Percentiles rank a stretch among this genome's conserved stretches.
Conservation (phyloP, 1,140 invertebrate genomes). For the Trypoxylus dichotomus region DNA sequence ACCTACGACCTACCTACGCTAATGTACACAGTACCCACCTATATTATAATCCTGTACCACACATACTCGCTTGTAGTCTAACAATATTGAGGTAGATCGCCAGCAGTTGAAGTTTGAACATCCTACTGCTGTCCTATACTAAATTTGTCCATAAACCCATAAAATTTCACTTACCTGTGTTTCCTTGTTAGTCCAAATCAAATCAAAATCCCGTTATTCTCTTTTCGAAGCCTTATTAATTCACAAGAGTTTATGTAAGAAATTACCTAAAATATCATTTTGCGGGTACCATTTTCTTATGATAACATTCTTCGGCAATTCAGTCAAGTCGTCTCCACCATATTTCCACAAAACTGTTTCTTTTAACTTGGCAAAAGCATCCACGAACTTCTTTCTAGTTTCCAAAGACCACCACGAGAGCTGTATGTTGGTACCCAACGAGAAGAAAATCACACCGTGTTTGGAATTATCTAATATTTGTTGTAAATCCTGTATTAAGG, state of each 20-base stretch:
- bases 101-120: no score
- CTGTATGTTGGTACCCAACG: constrained; percentile 64
- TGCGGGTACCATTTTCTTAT: constrained; percentile 66
- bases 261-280: constrained; percentile 52
- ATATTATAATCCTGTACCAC: no score
- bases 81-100: no score
- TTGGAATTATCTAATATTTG: constrained; percentile 60
- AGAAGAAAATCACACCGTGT: constrained; percentile 70
- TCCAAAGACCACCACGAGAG: constrained; percentile 53
- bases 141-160: no score
- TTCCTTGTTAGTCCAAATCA: no score
- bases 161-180: no score
- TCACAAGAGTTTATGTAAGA: neutral
- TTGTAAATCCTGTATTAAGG: constrained; percentile 55
- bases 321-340: constrained; percentile 55
- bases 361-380: constrained; percentile 58
- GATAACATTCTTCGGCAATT: constrained; percentile 57
- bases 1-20: no score
- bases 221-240: neutral
- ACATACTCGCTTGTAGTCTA: no score
- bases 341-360: constrained; percentile 70
- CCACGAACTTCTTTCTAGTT: constrained; percentile 55
- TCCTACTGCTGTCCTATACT: no score
- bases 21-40: no score
- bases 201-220: no score